Base-by-base conservation (phyloP, 2,113 vertebrate species). In the Stigmatopora nigra region DNA sequence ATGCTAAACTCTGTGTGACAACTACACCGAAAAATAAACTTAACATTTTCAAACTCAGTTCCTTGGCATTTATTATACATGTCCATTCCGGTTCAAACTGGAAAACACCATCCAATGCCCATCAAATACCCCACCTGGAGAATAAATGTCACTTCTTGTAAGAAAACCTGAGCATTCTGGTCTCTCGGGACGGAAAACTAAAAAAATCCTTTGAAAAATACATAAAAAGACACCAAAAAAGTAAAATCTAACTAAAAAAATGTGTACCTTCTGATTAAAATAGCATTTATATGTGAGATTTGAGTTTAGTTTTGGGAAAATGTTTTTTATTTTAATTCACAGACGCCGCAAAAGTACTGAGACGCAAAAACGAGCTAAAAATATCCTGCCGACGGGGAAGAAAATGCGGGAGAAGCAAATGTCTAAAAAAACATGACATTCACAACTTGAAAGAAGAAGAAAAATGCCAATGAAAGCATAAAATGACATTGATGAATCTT, bases 361-460 rank as follows among this genome's bases (percentile, higher is more conserved):
- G 36, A 44, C 44, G 58, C 17, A 45, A 44, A 2, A 38, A 44
- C 58, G 41, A 60, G 16, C 36, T 44, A 60, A 38, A 60, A 44
- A 60, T 44, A 60, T 41, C 41, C 19, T 19, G 36, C 36, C 35
- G 7, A 36, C 2, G 58, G 58, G 15, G 52, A 15, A 67, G 11
- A 65, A 71, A 72, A 61, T 35, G 41, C 63, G 63, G 12, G 13
- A 13, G 12, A 78, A 55, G 51, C 65, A 72, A 75, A 38, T 17
- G 4, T 12, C 12, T 59, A 45, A 71, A 61, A 61, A 41, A 57
- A 31, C 17, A 55, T 55, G 53, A 55, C 13, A 31, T 25, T 64
- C 48, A 15, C 25, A 64, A 71, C 58, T 15, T 5, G 11, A 61
- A 44, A 14, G 19, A 61, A 41, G 44, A 55, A 55, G 5, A 25